Conservation (phyloP, 2,113 vertebrate genomes). For the Turdus rufiventris region DNA sequence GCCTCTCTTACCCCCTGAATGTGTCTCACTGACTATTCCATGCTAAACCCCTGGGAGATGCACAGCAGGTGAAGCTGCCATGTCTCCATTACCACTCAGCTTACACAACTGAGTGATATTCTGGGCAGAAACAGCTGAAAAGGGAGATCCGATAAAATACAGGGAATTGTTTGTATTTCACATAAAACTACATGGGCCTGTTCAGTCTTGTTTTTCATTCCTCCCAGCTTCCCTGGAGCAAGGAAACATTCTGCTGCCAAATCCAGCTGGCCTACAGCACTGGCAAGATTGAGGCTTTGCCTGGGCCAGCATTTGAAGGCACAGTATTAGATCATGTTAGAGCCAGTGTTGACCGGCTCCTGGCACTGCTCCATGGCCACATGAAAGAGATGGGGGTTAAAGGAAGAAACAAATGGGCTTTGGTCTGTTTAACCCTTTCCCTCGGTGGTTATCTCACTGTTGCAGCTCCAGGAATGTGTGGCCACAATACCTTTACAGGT, state of each 20-base stretch:
- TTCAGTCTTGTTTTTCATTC: neutral
- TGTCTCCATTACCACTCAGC: neutral
- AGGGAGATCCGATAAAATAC: neutral
- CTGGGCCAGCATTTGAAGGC: neutral
- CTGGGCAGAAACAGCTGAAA: neutral
- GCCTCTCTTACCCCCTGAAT: neutral
- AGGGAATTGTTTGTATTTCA: neutral
- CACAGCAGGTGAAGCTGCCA: constrained; percentile 1
- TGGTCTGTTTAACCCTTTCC: neutral
- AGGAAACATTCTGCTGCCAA: constrained; percentile 9
- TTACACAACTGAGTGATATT: neutral
- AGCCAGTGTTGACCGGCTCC: neutral
- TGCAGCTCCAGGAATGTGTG: neutral
- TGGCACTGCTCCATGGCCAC: neutral
- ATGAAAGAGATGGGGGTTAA: neutral
- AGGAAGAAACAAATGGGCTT: neutral
- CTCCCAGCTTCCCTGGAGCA: neutral
- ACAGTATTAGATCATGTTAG: neutral
- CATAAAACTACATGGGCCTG: neutral
- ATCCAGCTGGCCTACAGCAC: neutral
- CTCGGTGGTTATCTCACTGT: neutral
- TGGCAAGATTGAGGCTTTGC: neutral
- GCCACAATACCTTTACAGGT: neutral
- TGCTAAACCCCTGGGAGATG: neutral
- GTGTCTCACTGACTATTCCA: neutral